Conservation (phyloP, 2,797 vertebrate genomes). For the Urocyon cinereoargenteus region DNA sequence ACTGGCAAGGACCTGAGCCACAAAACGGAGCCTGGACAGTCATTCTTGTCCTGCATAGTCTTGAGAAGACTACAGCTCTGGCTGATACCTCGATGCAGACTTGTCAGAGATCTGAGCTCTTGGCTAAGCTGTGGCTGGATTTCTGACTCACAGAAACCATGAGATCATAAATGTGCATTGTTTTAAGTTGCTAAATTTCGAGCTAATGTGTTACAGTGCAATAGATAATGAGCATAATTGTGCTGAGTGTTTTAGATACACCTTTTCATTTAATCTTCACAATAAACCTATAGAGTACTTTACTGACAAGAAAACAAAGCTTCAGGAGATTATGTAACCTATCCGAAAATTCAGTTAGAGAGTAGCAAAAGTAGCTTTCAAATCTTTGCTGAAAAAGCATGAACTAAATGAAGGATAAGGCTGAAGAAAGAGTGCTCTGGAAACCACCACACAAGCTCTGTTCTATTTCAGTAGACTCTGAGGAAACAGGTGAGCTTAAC, state of each 20-base stretch:
- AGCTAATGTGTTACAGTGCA: neutral
- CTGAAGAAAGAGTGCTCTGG: neutral
- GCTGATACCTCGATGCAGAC: neutral
- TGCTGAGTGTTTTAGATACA: neutral
- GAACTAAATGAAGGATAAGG: neutral
- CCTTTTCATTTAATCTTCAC: neutral
- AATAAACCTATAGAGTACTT: neutral
- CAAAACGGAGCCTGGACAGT: neutral
- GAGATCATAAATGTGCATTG: neutral
- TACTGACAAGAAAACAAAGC: conserved; percentile 7
- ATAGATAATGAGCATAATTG: neutral
- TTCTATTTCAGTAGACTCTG: neutral
- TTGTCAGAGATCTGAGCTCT: neutral
- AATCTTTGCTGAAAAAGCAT: neutral
- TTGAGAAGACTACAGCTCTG: neutral
- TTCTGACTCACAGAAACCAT: neutral
- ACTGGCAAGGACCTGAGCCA: neutral
- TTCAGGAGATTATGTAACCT: neutral
- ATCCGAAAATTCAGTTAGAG: neutral
- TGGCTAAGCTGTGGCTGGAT: neutral
- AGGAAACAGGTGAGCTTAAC: neutral
- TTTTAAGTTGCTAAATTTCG: neutral
- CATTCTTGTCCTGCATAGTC: too few relatives aligned
- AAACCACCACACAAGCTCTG: neutral
- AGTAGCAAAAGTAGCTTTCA: neutral